A percentile compares a stretch with the other conserved stretches of the same genome.
Conservation (phyloP, 1,140 invertebrate species). For the Macrotrachela quadricornifera region DNA sequence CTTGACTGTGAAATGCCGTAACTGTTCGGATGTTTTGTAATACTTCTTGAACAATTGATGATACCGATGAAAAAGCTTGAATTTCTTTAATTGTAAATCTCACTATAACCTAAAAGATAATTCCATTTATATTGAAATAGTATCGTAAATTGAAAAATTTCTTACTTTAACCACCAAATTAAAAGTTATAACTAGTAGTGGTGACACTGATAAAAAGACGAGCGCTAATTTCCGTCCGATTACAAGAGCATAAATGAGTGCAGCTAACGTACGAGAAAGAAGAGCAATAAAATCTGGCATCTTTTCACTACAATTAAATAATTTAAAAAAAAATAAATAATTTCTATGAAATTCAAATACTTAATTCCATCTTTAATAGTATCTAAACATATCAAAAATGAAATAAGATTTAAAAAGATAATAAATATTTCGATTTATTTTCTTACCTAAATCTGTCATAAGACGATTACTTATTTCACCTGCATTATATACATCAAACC, state of each 20-base stretch:
- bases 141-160: too few relatives aligned
- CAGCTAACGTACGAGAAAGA: neutral
- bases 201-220: conserved; percentile 22
- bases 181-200: conserved; percentile 12
- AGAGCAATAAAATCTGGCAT: neutral
- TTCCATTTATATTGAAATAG: too few relatives aligned
- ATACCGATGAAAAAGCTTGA: conserved; percentile 24
- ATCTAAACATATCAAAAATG: too few relatives aligned
- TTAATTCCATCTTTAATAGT: too few relatives aligned
- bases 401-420: too few relatives aligned
- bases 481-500: neutral
- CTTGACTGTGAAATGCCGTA: conserved; percentile 16
- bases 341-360: too few relatives aligned
- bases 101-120: neutral
- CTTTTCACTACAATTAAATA: neutral
- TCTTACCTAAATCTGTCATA: neutral
- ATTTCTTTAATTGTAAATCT: conserved; percentile 15
- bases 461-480: neutral
- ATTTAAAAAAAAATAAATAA: too few relatives aligned
- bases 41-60: conserved; percentile 28
- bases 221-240: conserved; percentile 27
- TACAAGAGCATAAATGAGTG: conserved; percentile 16
- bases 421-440: neutral
- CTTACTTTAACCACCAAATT: conserved; percentile 2
- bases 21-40: conserved; percentile 26